Base-by-base conservation (phyloP, 2,113 vertebrate genomes). In the Cnemophilus loriae region DNA sequence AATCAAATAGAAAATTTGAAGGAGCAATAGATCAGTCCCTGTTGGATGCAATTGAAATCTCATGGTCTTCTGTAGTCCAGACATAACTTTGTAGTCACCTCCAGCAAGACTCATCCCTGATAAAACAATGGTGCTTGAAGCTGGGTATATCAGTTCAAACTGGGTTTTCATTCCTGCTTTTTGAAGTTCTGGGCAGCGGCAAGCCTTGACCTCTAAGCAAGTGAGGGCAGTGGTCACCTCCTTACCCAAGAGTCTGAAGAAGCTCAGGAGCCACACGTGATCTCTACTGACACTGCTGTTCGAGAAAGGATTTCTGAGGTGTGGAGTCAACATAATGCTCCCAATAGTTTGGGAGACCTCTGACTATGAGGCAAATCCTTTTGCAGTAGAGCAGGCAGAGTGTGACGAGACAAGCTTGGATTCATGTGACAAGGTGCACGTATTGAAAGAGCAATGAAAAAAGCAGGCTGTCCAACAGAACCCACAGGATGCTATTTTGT, bases 401-500 rank as follows among this genome's bases (percentile, higher is more conserved):
- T 0, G 2, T 33, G 56, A 52, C 13, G 24, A 32, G 64, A 39
- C 47, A 47, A 2, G 60, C 13, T 50, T 65, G 59, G 41, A 13
- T 68, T 59, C 22, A 0, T 39, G 41, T 42, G 59, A 13, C n/a
- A 18, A 23, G 0, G 4, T 74, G 28, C 10, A 14, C 1, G 0
- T 17, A 10, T 15, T 28, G 53, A 32, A 76, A 14, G 71, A 30
- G 42, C 8, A 39, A 39, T 3, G 2, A 8, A 16, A 22, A 82
- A 74, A 32, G 6, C 23, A 67, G 52, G 21, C 23, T 79, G 55
- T 49, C n/a, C 13, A 17, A 6, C 57, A 76, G 63, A 86, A 57
- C 27, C 39, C 73, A 28, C 9, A 27, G 23, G 70, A 33, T 88
- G 78, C 75, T 49, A 63, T 65, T 85, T 50, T 63, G 37, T 94